Conservation (phyloP, 2,888 invertebrate genomes). For the Orthosia gracilis region DNA sequence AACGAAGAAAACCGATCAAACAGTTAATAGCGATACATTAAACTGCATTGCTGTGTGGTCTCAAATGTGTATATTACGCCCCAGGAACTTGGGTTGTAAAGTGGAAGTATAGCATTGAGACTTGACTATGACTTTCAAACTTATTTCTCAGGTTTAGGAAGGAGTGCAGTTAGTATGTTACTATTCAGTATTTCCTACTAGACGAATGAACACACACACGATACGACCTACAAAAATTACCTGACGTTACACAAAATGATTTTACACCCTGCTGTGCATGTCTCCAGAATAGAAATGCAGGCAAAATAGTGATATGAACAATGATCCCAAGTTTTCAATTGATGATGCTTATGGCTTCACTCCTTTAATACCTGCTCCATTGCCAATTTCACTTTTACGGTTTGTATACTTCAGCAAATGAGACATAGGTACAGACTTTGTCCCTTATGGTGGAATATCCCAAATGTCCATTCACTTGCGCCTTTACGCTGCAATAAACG, state of each 20-base stretch:
- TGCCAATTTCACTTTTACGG: neutral
- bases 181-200: neutral
- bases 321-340: neutral
- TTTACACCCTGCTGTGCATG: no score
- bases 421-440: no score
- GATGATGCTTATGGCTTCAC: neutral
- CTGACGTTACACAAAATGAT: no score
- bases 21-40: constrained; percentile 51
- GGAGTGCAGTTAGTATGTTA: no score
- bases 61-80: constrained; percentile 19
- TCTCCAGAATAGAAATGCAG: neutral
- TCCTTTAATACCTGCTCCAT: no score
- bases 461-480: no score
- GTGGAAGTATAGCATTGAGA: neutral
- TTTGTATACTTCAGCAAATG: no score
- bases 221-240: no score
- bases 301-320: neutral
- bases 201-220: no score
- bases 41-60: constrained; percentile 51
- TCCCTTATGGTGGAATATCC: no score
- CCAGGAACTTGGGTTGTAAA: constrained; percentile 14
- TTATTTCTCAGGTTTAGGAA: neutral
- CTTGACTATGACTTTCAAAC: neutral
- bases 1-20: constrained; percentile 54
- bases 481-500: no score